phyloP scores from a whole-genome alignment of 2,113 vertebrate genomes.

The Psettodes erumei region DNA sequence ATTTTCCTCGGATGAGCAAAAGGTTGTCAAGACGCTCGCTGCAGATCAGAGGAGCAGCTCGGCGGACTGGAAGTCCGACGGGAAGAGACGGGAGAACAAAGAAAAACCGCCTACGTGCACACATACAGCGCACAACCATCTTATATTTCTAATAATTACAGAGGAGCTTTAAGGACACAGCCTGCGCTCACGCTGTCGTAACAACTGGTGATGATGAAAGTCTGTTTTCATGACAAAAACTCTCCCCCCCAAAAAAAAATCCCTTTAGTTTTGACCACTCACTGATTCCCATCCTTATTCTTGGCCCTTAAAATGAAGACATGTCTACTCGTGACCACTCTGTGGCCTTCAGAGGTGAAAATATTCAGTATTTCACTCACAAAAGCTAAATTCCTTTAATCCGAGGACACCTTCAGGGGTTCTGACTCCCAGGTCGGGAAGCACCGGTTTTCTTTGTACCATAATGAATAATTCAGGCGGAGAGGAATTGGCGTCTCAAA shows the following conservation, averaged over 20 bases:
- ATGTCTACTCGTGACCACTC: not conserved
- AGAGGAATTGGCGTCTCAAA: not conserved
- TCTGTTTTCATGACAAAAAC: not conserved
- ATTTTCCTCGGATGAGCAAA: constrained; percentile 81
- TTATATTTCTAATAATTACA: constrained; percentile 36
- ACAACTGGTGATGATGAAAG: not conserved
- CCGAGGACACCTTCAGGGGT: not conserved
- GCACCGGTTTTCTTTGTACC: not conserved
- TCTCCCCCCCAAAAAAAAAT: not conserved
- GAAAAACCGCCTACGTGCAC: not conserved
- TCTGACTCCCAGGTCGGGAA: not conserved
- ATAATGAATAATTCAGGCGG: not conserved
- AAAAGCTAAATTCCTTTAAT: not conserved
- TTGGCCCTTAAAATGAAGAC: not conserved
- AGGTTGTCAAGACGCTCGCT: constrained; percentile 70
- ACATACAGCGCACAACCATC: not conserved
- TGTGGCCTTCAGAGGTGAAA: not conserved
- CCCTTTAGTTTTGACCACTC: too few relatives aligned
- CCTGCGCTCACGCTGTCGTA: constrained; percentile 19
- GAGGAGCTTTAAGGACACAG: constrained; percentile 8
- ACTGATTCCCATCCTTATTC: not conserved
- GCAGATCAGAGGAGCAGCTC: constrained; percentile 60
- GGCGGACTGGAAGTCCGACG: constrained; percentile 55
- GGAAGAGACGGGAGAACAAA: constrained; percentile 12
- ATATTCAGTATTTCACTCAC: not conserved